Conservation (phyloP, 2,797 vertebrate genomes). For the Knipowitschia caucasica region DNA sequence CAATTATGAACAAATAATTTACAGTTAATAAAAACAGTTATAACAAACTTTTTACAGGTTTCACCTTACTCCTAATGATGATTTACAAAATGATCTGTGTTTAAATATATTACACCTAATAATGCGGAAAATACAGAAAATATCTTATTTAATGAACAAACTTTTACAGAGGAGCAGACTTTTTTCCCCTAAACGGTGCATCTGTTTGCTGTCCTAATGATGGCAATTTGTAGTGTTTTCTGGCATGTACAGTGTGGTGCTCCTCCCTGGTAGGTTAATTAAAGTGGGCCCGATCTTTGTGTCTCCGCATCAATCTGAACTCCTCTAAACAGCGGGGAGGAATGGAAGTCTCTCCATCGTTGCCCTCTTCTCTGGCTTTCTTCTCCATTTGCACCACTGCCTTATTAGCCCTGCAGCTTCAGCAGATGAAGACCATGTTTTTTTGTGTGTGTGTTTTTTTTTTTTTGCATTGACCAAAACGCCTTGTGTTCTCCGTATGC, state of each 20-base stretch:
- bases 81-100: neutral
- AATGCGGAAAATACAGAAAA: too few relatives aligned
- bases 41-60: too few relatives aligned
- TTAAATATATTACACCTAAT: too few relatives aligned
- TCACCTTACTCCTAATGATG: too few relatives aligned
- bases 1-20: too few relatives aligned
- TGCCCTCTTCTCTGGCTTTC: constrained; percentile 34
- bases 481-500: constrained; percentile 8
- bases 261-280: constrained; percentile 37
- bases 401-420: constrained; percentile 69
- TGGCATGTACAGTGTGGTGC: constrained; percentile 4
- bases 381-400: constrained; percentile 50
- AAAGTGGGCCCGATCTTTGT: constrained; percentile 40
- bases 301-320: constrained; percentile 39
- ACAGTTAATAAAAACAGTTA: too few relatives aligned
- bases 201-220: constrained; percentile 36
- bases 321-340: constrained; percentile 39
- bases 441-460: constrained; percentile 7
- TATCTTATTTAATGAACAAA: constrained; percentile 2
- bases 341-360: constrained; percentile 52
- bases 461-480: constrained; percentile 39
- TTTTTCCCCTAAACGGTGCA: constrained; percentile 8
- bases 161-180: constrained; percentile 11
- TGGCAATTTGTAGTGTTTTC: constrained; percentile 18
- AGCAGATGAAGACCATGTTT: constrained; percentile 42